These are phyloP conservation scores for Hiodon alosoides DNA, from an alignment of 2,113 vertebrate species.

Conservation along the genomic window DNA sequence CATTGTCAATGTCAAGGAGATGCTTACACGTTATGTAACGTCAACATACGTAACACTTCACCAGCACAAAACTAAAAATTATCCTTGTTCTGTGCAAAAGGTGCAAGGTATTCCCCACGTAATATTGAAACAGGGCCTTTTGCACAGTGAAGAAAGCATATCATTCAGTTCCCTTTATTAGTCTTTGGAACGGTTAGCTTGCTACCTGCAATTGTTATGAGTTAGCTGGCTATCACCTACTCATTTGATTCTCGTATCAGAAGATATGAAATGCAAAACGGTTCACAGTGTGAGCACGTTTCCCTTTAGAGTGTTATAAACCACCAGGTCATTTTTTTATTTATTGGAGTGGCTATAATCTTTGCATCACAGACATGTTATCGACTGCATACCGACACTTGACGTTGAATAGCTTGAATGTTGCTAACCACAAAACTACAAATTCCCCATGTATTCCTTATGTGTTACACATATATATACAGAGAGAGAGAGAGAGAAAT, in stretches of 20 bases:
- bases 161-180: neutral
- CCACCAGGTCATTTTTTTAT: neutral
- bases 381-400: neutral
- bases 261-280: too few species aligned
- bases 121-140: too few species aligned
- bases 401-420: constrained; percentile 3
- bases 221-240: neutral
- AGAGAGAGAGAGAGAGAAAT: neutral
- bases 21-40: too few species aligned
- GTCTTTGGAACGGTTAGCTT: neutral
- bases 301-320: neutral
- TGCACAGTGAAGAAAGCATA: too few species aligned
- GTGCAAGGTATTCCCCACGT: too few species aligned
- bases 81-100: too few species aligned
- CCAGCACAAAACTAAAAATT: too few species aligned
- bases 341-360: neutral
- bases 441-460: neutral
- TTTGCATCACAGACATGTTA: neutral
- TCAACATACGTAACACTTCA: too few species aligned
- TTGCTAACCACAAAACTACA: neutral
- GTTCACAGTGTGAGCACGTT: too few species aligned
- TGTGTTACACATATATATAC: neutral
- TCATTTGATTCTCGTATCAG: neutral
- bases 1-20: too few species aligned
- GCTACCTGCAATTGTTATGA: neutral